Evolutionary conservation across 2,888 invertebrate species (phyloP).

Genomic region (Brachyptera risi): DNA sequence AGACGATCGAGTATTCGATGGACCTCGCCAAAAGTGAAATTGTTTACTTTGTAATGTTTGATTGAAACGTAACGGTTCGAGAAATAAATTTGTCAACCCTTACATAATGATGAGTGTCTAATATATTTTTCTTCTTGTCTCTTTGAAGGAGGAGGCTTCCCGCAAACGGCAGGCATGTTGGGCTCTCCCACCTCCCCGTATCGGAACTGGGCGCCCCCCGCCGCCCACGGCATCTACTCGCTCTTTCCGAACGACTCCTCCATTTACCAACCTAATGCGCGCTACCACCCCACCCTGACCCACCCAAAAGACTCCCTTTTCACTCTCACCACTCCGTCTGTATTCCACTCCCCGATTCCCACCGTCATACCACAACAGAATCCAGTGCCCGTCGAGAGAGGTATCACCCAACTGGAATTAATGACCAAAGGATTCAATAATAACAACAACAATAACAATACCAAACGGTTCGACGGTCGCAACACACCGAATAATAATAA

Average conservation of each 20-base stretch:
- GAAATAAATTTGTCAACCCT: too few relatives aligned
- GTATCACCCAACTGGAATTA: conserved; percentile 61
- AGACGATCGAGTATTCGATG: too few relatives aligned
- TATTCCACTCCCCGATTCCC: conserved; percentile 63
- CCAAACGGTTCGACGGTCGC: background rate
- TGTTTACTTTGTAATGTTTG: too few relatives aligned
- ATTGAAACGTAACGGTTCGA: too few relatives aligned
- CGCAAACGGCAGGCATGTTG: conserved; percentile 29
- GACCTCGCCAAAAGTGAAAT: too few relatives aligned
- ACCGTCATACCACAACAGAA: conserved; percentile 16
- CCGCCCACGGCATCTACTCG: conserved; percentile 10
- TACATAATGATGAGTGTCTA: too few relatives aligned
- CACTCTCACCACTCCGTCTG: conserved; percentile 51
- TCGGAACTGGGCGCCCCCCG: conserved; percentile 6
- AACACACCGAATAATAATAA: conserved; percentile 21
- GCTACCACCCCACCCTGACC: conserved; percentile 13
- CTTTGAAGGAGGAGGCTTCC: conserved; percentile 28
- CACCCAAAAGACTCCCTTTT: background rate
- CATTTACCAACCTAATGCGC: background rate
- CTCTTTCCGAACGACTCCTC: conserved; percentile 16
- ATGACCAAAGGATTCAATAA: conserved; percentile 49
- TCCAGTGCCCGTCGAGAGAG: conserved; percentile 27
- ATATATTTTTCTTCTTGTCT: background rate
- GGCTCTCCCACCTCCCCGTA: conserved; percentile 19
- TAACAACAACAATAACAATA: conserved; percentile 40